Percentiles rank a stretch among this genome's conserved stretches.
phyloP scores from a whole-genome alignment of 2,888 invertebrate genomes.

The Polyommatus iphigenia region DNA sequence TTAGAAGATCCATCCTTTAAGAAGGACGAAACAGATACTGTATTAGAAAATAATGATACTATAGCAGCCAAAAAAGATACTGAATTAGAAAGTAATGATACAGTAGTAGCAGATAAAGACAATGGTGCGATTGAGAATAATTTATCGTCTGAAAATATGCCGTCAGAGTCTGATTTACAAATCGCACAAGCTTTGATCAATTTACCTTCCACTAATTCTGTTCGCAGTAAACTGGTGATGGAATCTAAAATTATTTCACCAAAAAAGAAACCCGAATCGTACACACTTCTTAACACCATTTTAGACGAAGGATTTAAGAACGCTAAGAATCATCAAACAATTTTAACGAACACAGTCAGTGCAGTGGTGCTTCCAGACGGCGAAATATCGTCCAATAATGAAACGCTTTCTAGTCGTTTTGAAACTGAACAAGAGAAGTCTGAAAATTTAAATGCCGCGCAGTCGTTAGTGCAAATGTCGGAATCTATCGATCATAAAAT shows the following conservation, averaged over 20 bases:
- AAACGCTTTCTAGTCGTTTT: conserved; percentile 54
- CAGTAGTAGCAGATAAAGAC: not conserved
- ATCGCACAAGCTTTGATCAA: conserved; percentile 74
- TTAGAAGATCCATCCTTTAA: not conserved
- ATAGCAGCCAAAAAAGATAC: not conserved
- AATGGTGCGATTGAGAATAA: conserved; percentile 31
- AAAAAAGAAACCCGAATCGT: conserved; percentile 18
- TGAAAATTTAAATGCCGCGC: conserved; percentile 74
- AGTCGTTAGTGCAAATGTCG: conserved; percentile 76
- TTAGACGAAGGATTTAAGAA: conserved; percentile 16
- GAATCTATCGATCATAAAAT: conserved; percentile 68
- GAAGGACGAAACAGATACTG: not conserved
- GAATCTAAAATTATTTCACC: conserved; percentile 10
- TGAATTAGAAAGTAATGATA: not conserved
- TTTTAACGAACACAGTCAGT: conserved; percentile 8
- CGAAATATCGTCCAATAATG: conserved; percentile 41
- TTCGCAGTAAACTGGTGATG: conserved; percentile 17
- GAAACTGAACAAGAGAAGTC: conserved; percentile 73
- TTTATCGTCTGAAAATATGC: conserved; percentile 49
- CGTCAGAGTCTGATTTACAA: conserved; percentile 74
- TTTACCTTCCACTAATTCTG: conserved; percentile 55
- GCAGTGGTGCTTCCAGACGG: not conserved
- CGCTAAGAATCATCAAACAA: not conserved
- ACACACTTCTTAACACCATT: conserved; percentile 21
- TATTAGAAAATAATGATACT: not conserved